Evolutionary conservation across 2,888 invertebrate genomes (phyloP), one percentile per base, ranked within the genome.

Genomic region (Vesta saturnalis): DNA sequence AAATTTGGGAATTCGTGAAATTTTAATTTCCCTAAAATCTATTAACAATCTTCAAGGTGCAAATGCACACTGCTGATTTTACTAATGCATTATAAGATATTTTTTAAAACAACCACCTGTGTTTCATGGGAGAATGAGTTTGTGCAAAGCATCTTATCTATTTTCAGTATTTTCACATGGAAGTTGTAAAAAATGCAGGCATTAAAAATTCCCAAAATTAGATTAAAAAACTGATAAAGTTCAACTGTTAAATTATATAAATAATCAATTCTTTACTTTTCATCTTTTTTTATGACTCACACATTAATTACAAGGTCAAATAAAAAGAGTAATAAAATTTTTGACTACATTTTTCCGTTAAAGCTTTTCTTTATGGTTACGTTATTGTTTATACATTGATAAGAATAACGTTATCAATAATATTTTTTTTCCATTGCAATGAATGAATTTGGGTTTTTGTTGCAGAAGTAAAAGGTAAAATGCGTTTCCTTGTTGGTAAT

Each of bases 401-500:
- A 39, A 39, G 39, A 39, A n/a, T 39, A n/a, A 8, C 39, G 57
- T 35, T 57, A 39, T 57, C 39, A 30, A 18, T 19, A n/a, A 43
- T 52, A 8, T 18, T 18, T 47, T 58, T 19, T 14, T 43, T 49
- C 49, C 55, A 21, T 52, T 12, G 19, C n/a, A 18, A n/a, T 64
- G 18, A 1, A n/a, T n/a, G n/a, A n/a, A n/a, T 39, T 21, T 3
- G 15, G 8, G 19, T 18, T 15, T 19, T 52, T 4, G 47, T 47
- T 43, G 22, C 52, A 52, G 12, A 19, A 52, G 52, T 18, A 52
- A 52, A 52, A 35, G 39, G 52, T 56, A 64, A 68, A 69, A 60
- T 67, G 70, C 70, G 67, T 60, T 67, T 70, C 60, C 67, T 61
- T 57, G 60, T 65, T 59, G 39, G 54, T 62, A 66, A 61, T 71